Conservation (phyloP, 2,888 invertebrate genomes). For the Tridacna crocea region DNA sequence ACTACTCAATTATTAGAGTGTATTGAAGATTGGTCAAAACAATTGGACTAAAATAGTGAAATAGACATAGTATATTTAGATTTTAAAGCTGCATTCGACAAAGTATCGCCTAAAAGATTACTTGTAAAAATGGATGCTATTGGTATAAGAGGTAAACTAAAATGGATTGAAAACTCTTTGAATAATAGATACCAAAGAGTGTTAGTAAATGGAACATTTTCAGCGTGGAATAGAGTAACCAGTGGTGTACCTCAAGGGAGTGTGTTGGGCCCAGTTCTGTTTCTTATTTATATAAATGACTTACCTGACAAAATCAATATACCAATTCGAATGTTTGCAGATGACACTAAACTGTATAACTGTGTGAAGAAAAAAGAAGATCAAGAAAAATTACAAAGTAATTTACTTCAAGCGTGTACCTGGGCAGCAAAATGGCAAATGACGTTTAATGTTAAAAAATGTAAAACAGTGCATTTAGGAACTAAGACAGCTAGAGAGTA, state of each 20-base stretch:
- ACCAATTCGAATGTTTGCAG: too few species aligned
- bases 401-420: too few species aligned
- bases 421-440: background rate
- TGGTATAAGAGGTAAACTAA: background rate
- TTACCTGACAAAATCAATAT: too few species aligned
- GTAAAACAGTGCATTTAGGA: background rate
- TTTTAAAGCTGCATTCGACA: background rate
- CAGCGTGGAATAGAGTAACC: background rate
- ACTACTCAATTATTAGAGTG: background rate
- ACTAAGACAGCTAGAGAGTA: background rate
- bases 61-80: background rate
- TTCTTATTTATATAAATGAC: background rate
- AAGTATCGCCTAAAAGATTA: background rate
- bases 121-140: background rate
- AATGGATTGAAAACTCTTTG: background rate
- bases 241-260: background rate
- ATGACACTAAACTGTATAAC: too few species aligned
- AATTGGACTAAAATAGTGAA: background rate
- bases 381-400: too few species aligned
- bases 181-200: background rate
- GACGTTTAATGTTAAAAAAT: background rate
- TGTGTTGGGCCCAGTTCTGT: background rate
- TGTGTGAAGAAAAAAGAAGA: too few species aligned
- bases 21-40: background rate
- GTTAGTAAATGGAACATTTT: background rate